phyloP scores from a whole-genome alignment of 2,113 vertebrate species.

The Cervus canadensis region DNA sequence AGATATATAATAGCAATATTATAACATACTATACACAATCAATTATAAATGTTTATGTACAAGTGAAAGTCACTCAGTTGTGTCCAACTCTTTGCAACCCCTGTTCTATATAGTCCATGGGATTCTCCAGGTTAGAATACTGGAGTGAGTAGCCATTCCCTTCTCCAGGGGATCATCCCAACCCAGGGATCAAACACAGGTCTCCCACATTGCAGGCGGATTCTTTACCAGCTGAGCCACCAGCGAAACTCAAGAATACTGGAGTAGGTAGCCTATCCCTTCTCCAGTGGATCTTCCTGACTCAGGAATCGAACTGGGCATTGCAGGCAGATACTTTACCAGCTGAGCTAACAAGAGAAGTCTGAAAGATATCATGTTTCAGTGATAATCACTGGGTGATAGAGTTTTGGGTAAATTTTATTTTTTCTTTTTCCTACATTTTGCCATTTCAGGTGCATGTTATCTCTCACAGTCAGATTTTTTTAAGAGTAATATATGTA shows the following conservation, averaged over 20 bases:
- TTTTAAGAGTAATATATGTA: background rate
- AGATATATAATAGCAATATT: rapidly evolving
- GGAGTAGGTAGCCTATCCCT: background rate
- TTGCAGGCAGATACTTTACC: background rate
- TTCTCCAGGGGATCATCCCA: background rate
- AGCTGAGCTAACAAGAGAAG: background rate
- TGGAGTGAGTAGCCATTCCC: background rate
- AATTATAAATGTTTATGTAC: no score
- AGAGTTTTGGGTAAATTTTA: background rate
- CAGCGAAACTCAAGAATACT: background rate
- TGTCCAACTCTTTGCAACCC: background rate
- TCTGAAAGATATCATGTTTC: background rate
- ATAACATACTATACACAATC: background rate
- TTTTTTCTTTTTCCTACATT: background rate
- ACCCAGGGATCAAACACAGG: background rate
- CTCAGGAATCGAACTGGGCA: background rate
- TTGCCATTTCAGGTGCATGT: background rate
- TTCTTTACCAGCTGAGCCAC: background rate
- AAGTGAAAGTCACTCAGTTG: background rate
- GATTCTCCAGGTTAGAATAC: background rate
- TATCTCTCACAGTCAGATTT: background rate
- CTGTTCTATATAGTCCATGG: background rate
- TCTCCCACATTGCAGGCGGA: background rate
- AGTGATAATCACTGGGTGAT: rapidly evolving
- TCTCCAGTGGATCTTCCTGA: background rate